Evolutionary conservation across 2,113 vertebrate species (phyloP), one percentile per base, ranked within the genome.

Genomic region (Recurvirostra avosetta): DNA sequence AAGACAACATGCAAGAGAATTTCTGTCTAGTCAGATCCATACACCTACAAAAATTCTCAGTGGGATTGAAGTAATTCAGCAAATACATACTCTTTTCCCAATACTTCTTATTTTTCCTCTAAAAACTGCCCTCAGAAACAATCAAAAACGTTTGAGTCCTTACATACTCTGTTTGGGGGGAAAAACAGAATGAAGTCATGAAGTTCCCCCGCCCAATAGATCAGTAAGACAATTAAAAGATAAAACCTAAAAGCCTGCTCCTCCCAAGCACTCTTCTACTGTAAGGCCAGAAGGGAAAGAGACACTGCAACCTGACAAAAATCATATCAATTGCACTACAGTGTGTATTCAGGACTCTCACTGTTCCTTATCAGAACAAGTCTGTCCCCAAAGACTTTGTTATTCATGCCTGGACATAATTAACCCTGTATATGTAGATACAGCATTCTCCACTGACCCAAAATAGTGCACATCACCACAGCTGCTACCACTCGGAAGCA

Each of bases 1-100:
- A 98, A 96, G 94, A 79, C 55, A 92, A 83, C 97, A 97, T 98
- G 98, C 98, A 95, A 86, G 86, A 97, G 65, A 97, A 94, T 72
- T 92, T 96, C 88, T 80, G 72, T 79, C 36, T 81, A 92, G 40
- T 85, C n/a, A 83, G 40, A 89, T 43, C 61, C 59, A 80, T 29
- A 34, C 61, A 82, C 29, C 68, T 85, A 62, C 7, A 53, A 34
- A 84, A 68, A 29, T 62, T 68, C 43, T 82, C 47, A 72, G n/a
- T 49, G 26, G 45, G 58, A 71, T 4, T 91, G 22, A 91, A 84
- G 32, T 68, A 74, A 88, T 84, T 81, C 49, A 36, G 19, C 15
- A 88, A 90, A 80, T 7, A 71, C 9, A 61, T 18, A 59, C 20
- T 67, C 4, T 93, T 74, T 80, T 58, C n/a, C 38, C 65, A 88